Conservation (phyloP, 2,888 invertebrate species). For the Eupithecia centaureata region DNA sequence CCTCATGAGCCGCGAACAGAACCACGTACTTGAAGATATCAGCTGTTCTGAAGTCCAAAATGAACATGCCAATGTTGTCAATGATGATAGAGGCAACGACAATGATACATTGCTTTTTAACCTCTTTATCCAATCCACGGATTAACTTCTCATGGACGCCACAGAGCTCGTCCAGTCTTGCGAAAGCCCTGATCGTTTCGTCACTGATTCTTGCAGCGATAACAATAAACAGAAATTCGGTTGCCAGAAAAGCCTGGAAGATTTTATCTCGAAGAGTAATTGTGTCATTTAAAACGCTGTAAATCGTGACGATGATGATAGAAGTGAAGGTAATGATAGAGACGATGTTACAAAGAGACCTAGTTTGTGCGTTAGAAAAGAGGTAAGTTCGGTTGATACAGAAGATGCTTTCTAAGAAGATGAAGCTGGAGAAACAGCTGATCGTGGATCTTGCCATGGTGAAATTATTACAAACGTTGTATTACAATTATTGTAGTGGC, state of each 20-base stretch:
- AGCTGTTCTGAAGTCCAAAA: conserved; percentile 38
- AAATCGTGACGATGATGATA: conserved; percentile 35
- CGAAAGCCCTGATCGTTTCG: conserved; percentile 48
- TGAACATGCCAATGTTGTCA: conserved; percentile 51
- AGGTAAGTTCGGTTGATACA: conserved; percentile 63
- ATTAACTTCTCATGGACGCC: conserved; percentile 45
- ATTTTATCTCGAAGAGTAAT: conserved; percentile 24
- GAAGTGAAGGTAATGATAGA: conserved; percentile 37
- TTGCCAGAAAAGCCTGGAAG: conserved; percentile 46
- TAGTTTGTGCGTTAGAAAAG: conserved; percentile 42
- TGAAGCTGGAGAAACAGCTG: conserved; percentile 46
- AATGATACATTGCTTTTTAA: conserved; percentile 37
- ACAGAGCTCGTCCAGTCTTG: conserved; percentile 59
- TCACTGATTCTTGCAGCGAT: conserved; percentile 43
- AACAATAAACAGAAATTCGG: conserved; percentile 49
- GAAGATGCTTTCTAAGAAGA: conserved; percentile 57
- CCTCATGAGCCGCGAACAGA: conserved; percentile 60
- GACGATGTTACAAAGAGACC: conserved; percentile 50
- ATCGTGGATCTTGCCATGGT: conserved; percentile 37
- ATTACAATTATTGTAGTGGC: not conserved
- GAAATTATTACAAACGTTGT: not conserved
- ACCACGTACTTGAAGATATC: conserved; percentile 48
- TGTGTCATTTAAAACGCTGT: conserved; percentile 45
- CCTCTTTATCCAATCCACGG: conserved; percentile 39
- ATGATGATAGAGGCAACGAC: conserved; percentile 46